Base-by-base conservation (phyloP, 1,140 invertebrate species). In the Eufriesea mexicana region DNA sequence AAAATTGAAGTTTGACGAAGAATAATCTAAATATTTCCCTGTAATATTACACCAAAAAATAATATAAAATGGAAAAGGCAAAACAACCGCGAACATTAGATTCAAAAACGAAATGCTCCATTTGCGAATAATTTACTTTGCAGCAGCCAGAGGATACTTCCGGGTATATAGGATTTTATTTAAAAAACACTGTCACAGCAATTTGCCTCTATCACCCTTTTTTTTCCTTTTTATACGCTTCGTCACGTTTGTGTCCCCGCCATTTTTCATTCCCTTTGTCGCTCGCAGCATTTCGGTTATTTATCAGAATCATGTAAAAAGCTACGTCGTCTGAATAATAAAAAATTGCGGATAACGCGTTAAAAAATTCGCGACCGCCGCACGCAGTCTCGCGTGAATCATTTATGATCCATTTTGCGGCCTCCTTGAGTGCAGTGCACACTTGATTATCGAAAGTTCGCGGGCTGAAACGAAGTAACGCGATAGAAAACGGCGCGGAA, bases 321-420 rank as follows among this genome's bases (percentile, higher is more conserved):
- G 5, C 20, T 16, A 20, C 18, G 5, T 5, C 28, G 1, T 20
- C 2, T 51, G 25, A 71, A 51, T 42, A 71, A 71, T 28, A 71
- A 71, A 71, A 35, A 18, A 51, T 42, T 2, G 14, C n/a, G 67
- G 16, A 5, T 7, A 18, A 49, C 20, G 42, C 42, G 18, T 49
- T 28, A 18, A 70, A 59, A 74, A 61, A 74, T 57, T 25, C 35
- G 14, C 23, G 35, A 57, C 57, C 35, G 1, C 51, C 5, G 1
- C 35, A 18, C 35, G 42, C 18, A 10, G 12, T 45, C 9, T 12
- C 8, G 16, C 5, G 47, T 51, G 47, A 71, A 51, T 51, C 42
- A 74, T 57, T 74, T 59, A 74, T 59, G 16, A 74, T 74, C 23
- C 54, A 59, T 74, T 61, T 59, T 45, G 14, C 16, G 71, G n/a